Percentiles rank a stretch among this genome's conserved stretches.
Evolutionary conservation across 2,113 vertebrate genomes (phyloP).

Genomic region (Clarias batrachus): DNA sequence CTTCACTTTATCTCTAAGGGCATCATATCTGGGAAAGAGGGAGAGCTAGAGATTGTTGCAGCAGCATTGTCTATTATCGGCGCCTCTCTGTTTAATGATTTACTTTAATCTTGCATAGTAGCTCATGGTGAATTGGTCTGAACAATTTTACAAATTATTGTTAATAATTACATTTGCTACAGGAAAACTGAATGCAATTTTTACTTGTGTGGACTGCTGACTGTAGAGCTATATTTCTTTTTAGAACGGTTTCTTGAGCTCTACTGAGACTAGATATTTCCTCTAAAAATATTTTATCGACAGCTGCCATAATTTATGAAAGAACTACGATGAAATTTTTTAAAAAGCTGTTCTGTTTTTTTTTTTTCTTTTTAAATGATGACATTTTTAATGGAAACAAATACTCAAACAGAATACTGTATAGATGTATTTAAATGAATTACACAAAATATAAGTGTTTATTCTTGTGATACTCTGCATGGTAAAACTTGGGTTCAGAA

Average conservation of each 20-base stretch:
- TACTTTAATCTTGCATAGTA: neutral
- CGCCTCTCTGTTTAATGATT: neutral
- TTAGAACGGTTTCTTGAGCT: neutral
- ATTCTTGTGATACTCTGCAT: neutral
- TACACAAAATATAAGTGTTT: neutral
- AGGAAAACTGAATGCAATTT: neutral
- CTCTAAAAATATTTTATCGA: neutral
- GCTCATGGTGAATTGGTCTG: neutral
- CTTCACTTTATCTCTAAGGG: neutral
- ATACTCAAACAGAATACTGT: neutral
- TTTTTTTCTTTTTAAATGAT: no score
- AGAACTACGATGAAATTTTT: neutral
- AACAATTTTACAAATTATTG: neutral
- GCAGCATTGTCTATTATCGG: neutral
- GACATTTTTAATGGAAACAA: neutral
- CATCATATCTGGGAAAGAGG: neutral
- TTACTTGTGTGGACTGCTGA: neutral
- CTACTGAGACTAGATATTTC: neutral
- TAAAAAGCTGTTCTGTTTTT: neutral
- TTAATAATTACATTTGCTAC: neutral
- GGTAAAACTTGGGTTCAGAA: neutral
- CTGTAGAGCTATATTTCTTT: neutral
- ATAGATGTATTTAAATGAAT: no score
- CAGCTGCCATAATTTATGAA: neutral
- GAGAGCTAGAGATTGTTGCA: neutral